Conservation (phyloP, 2,888 invertebrate species). For the Pseudoips prasinana region DNA sequence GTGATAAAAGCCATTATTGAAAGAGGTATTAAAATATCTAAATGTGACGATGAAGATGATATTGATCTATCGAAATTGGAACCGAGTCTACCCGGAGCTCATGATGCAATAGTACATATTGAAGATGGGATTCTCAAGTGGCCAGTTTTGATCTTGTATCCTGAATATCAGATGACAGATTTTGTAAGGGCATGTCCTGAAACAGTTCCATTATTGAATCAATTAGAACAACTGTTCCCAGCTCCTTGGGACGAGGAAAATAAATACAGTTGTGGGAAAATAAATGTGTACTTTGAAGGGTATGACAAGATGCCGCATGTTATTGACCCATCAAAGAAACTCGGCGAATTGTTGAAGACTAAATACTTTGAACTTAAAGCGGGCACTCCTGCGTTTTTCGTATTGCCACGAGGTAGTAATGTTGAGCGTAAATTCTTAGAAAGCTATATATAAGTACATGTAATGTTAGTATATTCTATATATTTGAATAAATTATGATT, state of each 20-base stretch:
- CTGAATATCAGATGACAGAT: conserved; percentile 93
- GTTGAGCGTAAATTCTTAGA: conserved; percentile 82
- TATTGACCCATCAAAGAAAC: conserved; percentile 77
- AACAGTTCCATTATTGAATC: conserved; percentile 79
- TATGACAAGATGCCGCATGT: conserved; percentile 82
- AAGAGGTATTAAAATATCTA: conserved; percentile 79
- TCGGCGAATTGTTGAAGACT: conserved; percentile 82
- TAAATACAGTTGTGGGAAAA: conserved; percentile 82
- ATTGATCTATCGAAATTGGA: conserved; percentile 80
- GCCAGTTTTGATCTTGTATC: conserved; percentile 95
- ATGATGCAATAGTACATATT: conserved; percentile 84
- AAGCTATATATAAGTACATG: conserved; percentile 55
- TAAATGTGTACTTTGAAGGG: conserved; percentile 90
- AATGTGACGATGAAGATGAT: conserved; percentile 70
- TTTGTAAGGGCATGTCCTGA: conserved; percentile 92
- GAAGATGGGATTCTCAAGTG: conserved; percentile 86
- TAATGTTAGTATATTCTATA: background rate
- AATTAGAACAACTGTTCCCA: conserved; percentile 83
- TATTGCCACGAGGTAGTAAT: conserved; percentile 80
- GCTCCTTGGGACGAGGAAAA: conserved; percentile 87
- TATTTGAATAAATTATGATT: conserved; percentile 7
- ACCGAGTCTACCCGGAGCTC: conserved; percentile 85
- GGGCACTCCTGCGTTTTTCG: conserved; percentile 85
- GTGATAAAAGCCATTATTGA: conserved; percentile 68
- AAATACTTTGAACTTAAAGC: conserved; percentile 83